Evolutionary conservation across 2,113 vertebrate genomes (phyloP), one percentile per base, ranked within the genome.

Genomic region (Gallinago undulata): DNA sequence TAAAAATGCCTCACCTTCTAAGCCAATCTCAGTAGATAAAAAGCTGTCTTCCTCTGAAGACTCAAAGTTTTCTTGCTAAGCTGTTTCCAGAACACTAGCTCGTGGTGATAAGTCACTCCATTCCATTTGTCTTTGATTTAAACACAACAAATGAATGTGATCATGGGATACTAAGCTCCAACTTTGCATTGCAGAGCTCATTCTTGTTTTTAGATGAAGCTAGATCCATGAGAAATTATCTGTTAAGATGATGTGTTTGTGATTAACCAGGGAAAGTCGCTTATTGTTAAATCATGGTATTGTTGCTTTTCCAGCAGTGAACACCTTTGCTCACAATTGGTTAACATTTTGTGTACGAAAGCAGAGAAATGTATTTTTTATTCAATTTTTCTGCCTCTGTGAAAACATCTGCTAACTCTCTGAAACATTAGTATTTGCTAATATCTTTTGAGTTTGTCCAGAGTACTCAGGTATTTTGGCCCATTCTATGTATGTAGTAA

Each of bases 401-500:
- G 56, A 84, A 86, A 87, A 64, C 37, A 68, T 87, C 41, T 67
- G 72, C 64, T 74, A 78, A 81, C 41, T 73, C 56, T 74, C 57
- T 92, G 73, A 91, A 92, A 78, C n/a, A 67, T 60, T 27, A 81
- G 27, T 51, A 64, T 89, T 89, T 92, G n/a, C 18, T 89, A 86
- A 63, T 86, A 84, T 89, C 30, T 86, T 89, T 86, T 93, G 94
- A 93, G 76, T 84, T 90, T 89, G 6, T 96, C 93, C 93, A 94
- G 95, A 89, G 47, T 93, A 86, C 80, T 95, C 76, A 60, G 80
- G 89, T 96, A 90, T 96, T 95, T 93, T 95, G 93, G 89, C 76
- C 73, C 37, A 55, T 92, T 92, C 86, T 81, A 19, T 48, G 2
- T 56, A 56, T 12, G 37, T 48, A 93, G 63, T 84, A 92, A 94